Evolutionary conservation across 2,797 vertebrate genomes (phyloP).

Genomic region (Botia almorhae): DNA sequence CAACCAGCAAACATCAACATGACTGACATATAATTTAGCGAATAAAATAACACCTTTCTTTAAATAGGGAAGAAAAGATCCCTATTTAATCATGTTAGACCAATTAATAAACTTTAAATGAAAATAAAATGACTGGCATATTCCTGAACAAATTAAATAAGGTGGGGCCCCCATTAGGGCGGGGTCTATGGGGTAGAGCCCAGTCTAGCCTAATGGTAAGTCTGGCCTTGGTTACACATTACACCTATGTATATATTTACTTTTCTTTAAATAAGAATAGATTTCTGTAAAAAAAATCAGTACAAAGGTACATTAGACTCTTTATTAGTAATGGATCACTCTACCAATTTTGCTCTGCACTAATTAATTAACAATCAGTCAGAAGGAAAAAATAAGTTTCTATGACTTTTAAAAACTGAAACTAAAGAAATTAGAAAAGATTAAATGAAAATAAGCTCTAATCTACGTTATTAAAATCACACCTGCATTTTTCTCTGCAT

Average conservation of each 20-base stretch:
- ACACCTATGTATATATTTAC: neutral
- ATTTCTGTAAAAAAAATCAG: neutral
- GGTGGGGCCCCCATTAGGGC: no score
- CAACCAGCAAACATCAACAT: no score
- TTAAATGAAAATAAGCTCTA: slow-evolving; percentile 2
- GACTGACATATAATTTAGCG: no score
- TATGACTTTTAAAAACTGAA: slow-evolving; percentile 9
- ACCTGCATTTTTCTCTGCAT: neutral
- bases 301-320: neutral
- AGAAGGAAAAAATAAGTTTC: slow-evolving; percentile 11
- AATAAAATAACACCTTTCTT: no score
- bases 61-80: no score
- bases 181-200: no score
- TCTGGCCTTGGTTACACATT: no score
- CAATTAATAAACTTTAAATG: no score
- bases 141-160: no score
- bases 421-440: neutral
- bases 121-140: no score
- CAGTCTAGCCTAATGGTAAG: no score
- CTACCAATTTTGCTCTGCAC: neutral
- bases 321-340: slow-evolving; percentile 12
- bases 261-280: neutral
- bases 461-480: neutral
- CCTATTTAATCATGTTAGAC: no score
- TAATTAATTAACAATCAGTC: slow-evolving; percentile 23